Base-by-base conservation (phyloP, 1,140 invertebrate genomes). In the Heliconius congener region DNA sequence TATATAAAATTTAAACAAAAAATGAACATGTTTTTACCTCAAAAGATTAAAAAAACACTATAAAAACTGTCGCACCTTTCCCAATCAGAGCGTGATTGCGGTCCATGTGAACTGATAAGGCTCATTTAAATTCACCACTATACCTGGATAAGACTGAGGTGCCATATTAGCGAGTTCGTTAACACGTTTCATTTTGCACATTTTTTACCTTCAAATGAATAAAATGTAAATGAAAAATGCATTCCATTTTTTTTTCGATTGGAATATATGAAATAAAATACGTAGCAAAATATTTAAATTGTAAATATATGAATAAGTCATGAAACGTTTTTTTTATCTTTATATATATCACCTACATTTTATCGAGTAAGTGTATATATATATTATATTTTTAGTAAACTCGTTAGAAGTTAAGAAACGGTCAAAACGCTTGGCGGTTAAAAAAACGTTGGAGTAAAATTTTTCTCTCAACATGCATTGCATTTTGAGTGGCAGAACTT, bases 81-180 rank as follows among this genome's bases (percentile, higher is more conserved):
- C 60, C 81, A 82, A 82, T 82, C 81, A 82, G 72, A 46, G 66
- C 75, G 71, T 71, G 81, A 82, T 82, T 82, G 78, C 81, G 72
- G 78, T 76, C 70, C 81, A 82, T 70, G 78, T 71, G 71, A 42
- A 30, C 66, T 79, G 81, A 82, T 82, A 82, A 82, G 75, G 73
- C 76, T 74, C 71, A 79, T 82, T 82, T 79, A 82, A 79, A 82
- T 82, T 79, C 77, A 71, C 66, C 81, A 78, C 73, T 78, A 57
- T 73, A 79, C 81, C 72, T 71, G 77, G 81, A 81, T 78, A 79
- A 42, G 60, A 75, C 73, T 37, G 46, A 55, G 42, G 74, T 79
- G 78, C 74, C 70, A 76, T 76, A 76, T 80, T 76, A 76, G 71
- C 79, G 66, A 76, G 74, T 80, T 80, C 79, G 60, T 80, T 80